Evolutionary conservation across 2,113 vertebrate genomes (phyloP).

Genomic region (Cyprinodon variegatus): DNA sequence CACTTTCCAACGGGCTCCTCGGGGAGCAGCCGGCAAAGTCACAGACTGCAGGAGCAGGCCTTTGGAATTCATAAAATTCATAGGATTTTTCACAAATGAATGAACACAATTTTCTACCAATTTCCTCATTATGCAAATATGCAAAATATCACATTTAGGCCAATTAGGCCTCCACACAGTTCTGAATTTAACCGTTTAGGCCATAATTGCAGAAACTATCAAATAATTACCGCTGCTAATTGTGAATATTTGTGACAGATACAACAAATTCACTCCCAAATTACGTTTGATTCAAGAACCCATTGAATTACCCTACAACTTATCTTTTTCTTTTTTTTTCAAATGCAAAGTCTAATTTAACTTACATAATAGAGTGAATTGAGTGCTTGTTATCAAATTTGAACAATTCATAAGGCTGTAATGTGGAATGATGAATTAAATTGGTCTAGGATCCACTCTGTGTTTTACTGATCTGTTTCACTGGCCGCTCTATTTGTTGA

Average conservation of each 20-base stretch:
- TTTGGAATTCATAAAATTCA: conserved; percentile 99
- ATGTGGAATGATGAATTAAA: conserved; percentile 99
- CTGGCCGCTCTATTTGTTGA: conserved; percentile 84
- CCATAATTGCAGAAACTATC: conserved; percentile 99
- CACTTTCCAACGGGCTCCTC: conserved; percentile 87
- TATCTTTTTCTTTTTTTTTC: conserved; percentile 78
- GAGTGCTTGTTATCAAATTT: conserved; percentile 99
- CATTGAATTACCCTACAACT: conserved; percentile 90
- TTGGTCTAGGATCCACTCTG: conserved; percentile 93
- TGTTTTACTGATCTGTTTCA: conserved; percentile 91
- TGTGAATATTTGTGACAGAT: conserved; percentile 99
- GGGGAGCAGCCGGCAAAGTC: conserved; percentile 96
- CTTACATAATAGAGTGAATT: conserved; percentile 97
- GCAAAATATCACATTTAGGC: conserved; percentile 99
- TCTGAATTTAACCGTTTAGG: conserved; percentile 99
- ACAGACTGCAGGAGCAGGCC: conserved; percentile 96
- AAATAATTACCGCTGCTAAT: conserved; percentile 99
- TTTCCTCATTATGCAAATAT: conserved; percentile 99
- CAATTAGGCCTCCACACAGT: conserved; percentile 98
- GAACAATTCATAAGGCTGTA: conserved; percentile 96
- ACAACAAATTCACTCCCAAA: conserved; percentile 99
- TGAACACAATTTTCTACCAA: conserved; percentile 99
- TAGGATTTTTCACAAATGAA: conserved; percentile 96
- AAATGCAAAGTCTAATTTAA: conserved; percentile 95
- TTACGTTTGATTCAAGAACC: conserved; percentile 96